Conservation (phyloP, 2,888 invertebrate genomes). For the Pristionchus arcanus region DNA sequence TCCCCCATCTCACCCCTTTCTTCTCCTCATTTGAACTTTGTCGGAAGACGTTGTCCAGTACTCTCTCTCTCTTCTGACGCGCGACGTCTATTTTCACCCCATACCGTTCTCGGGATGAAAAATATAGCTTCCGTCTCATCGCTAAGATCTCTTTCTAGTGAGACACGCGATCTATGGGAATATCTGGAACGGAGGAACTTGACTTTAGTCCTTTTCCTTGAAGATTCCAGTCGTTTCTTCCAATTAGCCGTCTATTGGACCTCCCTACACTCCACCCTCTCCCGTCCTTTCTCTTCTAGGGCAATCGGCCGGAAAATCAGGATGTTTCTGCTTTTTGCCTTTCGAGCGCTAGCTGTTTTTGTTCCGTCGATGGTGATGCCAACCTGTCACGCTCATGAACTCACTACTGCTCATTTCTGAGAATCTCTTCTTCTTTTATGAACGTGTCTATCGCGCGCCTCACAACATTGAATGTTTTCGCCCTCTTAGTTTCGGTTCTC, state of each 20-base stretch:
- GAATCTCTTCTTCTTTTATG: not conserved
- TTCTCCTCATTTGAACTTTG: not conserved
- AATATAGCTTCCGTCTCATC: not conserved
- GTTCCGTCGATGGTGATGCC: not conserved
- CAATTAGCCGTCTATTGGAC: conserved; percentile 42
- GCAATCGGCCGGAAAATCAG: conserved; percentile 28
- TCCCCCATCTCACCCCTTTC: not conserved
- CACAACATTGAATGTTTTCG: conserved; percentile 12
- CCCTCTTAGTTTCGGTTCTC: not conserved
- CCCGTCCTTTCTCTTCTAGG: not conserved
- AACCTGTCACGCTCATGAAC: not conserved
- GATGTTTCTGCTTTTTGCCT: conserved; percentile 7
- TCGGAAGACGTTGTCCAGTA: not conserved
- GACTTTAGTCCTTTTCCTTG: not conserved
- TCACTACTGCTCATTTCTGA: not conserved
- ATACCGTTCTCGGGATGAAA: conserved; percentile 10
- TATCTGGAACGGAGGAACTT: not conserved
- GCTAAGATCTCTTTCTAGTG: not conserved
- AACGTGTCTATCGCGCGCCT: not conserved
- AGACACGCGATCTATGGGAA: not conserved
- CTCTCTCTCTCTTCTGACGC: not conserved
- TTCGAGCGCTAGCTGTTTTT: not conserved
- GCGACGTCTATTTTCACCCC: not conserved
- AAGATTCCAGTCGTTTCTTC: not conserved
- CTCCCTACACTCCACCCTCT: conserved; percentile 15